Base-by-base conservation (phyloP, 2,888 invertebrate genomes). In the Thera britannica region DNA sequence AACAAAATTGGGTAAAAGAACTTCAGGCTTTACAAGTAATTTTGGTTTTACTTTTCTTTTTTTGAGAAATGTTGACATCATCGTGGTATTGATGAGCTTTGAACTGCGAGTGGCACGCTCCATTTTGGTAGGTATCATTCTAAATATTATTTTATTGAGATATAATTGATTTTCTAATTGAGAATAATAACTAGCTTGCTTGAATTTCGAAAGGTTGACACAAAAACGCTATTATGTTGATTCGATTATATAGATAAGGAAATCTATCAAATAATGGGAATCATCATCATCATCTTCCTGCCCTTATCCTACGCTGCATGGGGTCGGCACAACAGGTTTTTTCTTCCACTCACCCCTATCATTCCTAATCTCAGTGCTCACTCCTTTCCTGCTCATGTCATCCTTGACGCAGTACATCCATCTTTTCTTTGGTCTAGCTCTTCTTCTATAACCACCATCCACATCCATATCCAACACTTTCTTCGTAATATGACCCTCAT, bases 1-100 rank as follows among this genome's bases (percentile, higher is more conserved):
- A 11, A 66, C 61, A 5, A 2, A 2, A 49, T 65, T 65, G 12
- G 60, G 41, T 11, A 60, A 7, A 12, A 65, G 49, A 35, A 56
- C 41, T 56, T 60, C 65, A 0, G 6, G 3, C 1, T 57, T 8
- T 6, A 38, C 6, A 5, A 41, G 3, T 41, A 12, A 23, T 57
- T 57, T 23, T 23, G 57, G 57, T 9, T 57, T 41, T 23, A 38
- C 7, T 34, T 52, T 52, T 34, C 52, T 6, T 52, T 52, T 52
- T 9, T 34, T 52, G 0, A 52, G 2, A 0, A 41, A n/a, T 56
- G n/a, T 56, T 41, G 41, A 38, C 7, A 56, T 5, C 38, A 12
- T 38, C 38, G 56, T 56, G 2, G 34, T 34, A 2, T 34, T 5
- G 2, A 3, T 46, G 1, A 6, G 51, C 23, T 34, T 2, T 41